Percentiles rank a stretch among this genome's conserved stretches.
Conservation (phyloP, 2,888 invertebrate species). For the Choristoneura rosaceana region DNA sequence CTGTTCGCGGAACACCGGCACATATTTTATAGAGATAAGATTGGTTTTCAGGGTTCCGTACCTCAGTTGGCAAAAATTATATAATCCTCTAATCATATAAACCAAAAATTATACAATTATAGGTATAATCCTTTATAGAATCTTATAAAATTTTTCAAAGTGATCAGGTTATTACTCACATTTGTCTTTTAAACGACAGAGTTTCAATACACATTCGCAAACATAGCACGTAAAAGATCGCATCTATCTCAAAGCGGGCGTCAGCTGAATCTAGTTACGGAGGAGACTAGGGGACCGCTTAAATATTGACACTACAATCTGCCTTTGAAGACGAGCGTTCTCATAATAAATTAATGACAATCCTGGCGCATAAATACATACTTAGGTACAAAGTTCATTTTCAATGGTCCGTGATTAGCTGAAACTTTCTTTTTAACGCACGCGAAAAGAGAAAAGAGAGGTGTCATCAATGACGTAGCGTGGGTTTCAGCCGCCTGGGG, state of each 20-base stretch:
- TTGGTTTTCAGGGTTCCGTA: background rate
- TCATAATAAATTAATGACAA: constrained; percentile 48
- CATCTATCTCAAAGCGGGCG: constrained; percentile 3
- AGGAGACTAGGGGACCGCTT: constrained; percentile 46
- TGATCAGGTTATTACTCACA: background rate
- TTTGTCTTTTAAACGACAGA: background rate
- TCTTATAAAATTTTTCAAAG: too few species aligned
- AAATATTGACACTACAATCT: constrained; percentile 74
- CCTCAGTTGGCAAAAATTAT: too few species aligned
- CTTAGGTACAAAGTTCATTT: background rate
- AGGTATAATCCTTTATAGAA: too few species aligned
- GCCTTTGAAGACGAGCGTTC: constrained; percentile 54
- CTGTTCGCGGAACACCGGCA: constrained; percentile 9
- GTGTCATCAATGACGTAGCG: too few species aligned
- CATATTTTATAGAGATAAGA: background rate
- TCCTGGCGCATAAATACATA: constrained; percentile 24
- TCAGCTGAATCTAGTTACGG: constrained; percentile 38
- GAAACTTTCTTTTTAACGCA: background rate
- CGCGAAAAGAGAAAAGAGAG: too few species aligned
- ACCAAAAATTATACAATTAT: too few species aligned
- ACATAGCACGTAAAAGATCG: constrained; percentile 9
- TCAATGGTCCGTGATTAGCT: background rate
- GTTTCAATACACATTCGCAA: background rate
- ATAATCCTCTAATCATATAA: too few species aligned
- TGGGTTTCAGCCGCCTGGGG: too few species aligned